Evolutionary conservation across 2,113 vertebrate species (phyloP).

Genomic region (Pyxicephalus adspersus): DNA sequence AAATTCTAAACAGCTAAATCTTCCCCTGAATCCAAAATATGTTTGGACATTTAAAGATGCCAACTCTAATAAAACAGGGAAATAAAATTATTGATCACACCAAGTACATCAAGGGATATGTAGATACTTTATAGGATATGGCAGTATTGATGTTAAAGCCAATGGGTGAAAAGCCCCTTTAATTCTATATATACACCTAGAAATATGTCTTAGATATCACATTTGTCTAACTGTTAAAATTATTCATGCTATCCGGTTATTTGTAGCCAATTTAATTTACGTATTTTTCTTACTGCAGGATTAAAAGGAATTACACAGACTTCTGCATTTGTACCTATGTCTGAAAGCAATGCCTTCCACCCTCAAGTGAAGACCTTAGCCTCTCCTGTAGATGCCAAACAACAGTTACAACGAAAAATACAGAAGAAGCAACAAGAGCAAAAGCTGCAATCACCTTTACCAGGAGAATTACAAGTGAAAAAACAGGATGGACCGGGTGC

Average conservation of each 20-base stretch:
- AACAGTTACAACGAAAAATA: conserved; percentile 97
- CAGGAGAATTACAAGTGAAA: conserved; percentile 81
- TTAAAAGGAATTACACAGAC: conserved; percentile 81
- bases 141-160: too few species aligned
- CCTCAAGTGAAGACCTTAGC: conserved; percentile 88
- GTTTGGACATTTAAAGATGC: too few species aligned
- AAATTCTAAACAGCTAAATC: too few species aligned
- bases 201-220: too few species aligned
- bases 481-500: conserved; percentile 74
- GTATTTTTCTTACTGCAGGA: conserved; percentile 69
- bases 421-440: conserved; percentile 98
- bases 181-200: too few species aligned
- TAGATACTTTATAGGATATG: too few species aligned
- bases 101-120: too few species aligned
- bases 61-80: too few species aligned
- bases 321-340: conserved; percentile 89
- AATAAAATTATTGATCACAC: too few species aligned
- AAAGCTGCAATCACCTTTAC: conserved; percentile 90
- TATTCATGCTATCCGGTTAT: neutral
- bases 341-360: conserved; percentile 91
- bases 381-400: conserved; percentile 93
- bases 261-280: neutral
- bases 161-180: too few species aligned
- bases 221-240: neutral
- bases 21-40: too few species aligned